Evolutionary conservation across 2,888 invertebrate species (phyloP), one percentile per base, ranked within the genome.

Genomic region (Actias luna): DNA sequence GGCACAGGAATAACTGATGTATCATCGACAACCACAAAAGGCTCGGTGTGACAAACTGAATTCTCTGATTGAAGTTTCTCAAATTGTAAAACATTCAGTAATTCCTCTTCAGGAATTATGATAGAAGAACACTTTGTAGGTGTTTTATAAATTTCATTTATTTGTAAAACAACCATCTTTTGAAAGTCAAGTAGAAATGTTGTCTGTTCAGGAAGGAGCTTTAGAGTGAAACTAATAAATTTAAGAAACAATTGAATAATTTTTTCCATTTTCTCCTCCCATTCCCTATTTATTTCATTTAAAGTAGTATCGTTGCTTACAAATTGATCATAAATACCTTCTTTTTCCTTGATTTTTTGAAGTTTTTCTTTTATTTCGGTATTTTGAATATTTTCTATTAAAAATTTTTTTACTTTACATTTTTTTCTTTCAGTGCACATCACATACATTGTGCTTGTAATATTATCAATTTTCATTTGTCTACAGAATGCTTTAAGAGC

Each of bases 391-490:
- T 77, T 87, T 68, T 91, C 79, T 63, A 92, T 64, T 5, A 86
- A 60, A 64, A 90, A 82, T 73, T 87, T 79, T 67, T 84, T 85
- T 1, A 92, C 82, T 73, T 72, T 85, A 72, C 92, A 92, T 74
- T 88, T 92, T 75, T 89, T 92, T 72, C 92, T 80, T 70, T 92
- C 91, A 7, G 81, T 76, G 60, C 88, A 85, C 84, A 92, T 84
- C 33, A 92, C 71, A 69, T 92, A 92, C 87, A 92, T 92, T 8
- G 86, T 85, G 63, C 84, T 84, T 5, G 89, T 87, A 35, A 82
- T 71, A 65, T 83, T 87, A 73, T 89, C 84, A 29, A 84, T 77
- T 72, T 90, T 84, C 60, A 84, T 74, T 73, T 85, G 85, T 66
- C 69, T 83, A 57, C 78, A 84, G 74, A 88, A 91, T 31, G 84